A percentile compares a stretch with the other conserved stretches of the same genome.
These are phyloP conservation scores for Linurgus olivaceus DNA, from an alignment of 2,797 vertebrate species.

Conservation along the genomic window DNA sequence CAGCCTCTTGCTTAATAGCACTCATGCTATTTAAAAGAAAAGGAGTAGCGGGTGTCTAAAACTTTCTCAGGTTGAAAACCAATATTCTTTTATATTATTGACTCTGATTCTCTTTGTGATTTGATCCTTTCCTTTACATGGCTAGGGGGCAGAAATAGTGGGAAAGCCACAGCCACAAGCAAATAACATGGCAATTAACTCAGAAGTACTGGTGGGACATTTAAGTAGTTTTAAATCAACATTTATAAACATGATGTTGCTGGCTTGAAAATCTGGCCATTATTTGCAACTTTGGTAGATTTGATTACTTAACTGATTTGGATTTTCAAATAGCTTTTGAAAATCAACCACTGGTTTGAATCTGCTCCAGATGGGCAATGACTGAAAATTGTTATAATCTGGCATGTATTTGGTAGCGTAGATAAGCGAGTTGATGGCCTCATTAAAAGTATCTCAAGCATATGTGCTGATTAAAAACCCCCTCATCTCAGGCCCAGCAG, in stretches of 20 bases:
- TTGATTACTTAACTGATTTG: slow-evolving; percentile 27
- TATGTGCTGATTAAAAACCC: background rate
- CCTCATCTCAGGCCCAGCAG: background rate
- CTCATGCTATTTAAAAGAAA: background rate
- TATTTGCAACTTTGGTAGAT: slow-evolving; percentile 14
- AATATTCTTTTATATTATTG: background rate
- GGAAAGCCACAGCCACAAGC: background rate
- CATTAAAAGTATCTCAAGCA: slow-evolving; percentile 26
- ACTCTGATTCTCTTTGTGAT: background rate
- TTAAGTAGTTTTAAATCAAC: slow-evolving; percentile 12
- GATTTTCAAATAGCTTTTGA: slow-evolving; percentile 35
- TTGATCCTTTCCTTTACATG: background rate
- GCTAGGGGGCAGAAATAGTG: background rate
- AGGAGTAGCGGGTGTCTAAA: background rate
- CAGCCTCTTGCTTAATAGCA: background rate
- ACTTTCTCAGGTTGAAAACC: background rate
- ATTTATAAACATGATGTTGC: background rate
- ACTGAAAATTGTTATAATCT: slow-evolving; percentile 24
- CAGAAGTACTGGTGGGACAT: background rate
- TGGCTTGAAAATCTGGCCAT: slow-evolving; percentile 2
- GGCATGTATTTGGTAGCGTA: background rate
- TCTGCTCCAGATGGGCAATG: slow-evolving; percentile 42
- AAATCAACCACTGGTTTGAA: slow-evolving; percentile 36
- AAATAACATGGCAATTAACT: slow-evolving; percentile 3
- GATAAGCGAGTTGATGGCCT: slow-evolving; percentile 3